phyloP scores from a whole-genome alignment of 2,113 vertebrate genomes.

The Polypterus senegalus region DNA sequence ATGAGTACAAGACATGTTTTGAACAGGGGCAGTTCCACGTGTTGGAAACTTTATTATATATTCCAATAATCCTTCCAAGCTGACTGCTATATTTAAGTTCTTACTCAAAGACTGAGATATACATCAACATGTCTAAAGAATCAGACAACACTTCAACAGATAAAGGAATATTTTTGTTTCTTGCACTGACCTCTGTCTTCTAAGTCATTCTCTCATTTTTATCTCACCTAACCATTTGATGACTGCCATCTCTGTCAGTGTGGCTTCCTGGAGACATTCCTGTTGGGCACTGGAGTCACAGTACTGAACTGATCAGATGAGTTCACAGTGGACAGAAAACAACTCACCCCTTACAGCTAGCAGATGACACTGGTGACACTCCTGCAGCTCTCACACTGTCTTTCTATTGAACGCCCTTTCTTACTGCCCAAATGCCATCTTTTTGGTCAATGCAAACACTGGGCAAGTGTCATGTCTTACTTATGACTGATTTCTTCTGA shows the following conservation, averaged over 20 bases:
- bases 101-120: constrained; percentile 8
- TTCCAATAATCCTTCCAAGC: constrained; percentile 10
- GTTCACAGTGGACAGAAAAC: no score
- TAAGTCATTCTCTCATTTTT: constrained; percentile 8
- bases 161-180: constrained; percentile 6
- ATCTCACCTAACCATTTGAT: constrained; percentile 3
- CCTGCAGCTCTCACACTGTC: no score
- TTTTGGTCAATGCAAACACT: no score
- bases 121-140: not conserved
- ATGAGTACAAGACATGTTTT: constrained; percentile 10
- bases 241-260: constrained; percentile 4
- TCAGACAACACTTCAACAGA: constrained; percentile 8
- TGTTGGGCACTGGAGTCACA: not conserved
- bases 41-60: constrained; percentile 1
- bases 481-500: no score
- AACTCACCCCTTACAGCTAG: no score
- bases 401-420: no score
- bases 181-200: constrained; percentile 5
- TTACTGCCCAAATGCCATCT: no score
- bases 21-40: constrained; percentile 13
- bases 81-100: constrained; percentile 3
- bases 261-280: not conserved
- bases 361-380: no score
- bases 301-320: no score
- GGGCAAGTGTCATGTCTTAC: no score